phyloP scores from a whole-genome alignment of 2,797 vertebrate genomes.

The Channallabes apus region DNA sequence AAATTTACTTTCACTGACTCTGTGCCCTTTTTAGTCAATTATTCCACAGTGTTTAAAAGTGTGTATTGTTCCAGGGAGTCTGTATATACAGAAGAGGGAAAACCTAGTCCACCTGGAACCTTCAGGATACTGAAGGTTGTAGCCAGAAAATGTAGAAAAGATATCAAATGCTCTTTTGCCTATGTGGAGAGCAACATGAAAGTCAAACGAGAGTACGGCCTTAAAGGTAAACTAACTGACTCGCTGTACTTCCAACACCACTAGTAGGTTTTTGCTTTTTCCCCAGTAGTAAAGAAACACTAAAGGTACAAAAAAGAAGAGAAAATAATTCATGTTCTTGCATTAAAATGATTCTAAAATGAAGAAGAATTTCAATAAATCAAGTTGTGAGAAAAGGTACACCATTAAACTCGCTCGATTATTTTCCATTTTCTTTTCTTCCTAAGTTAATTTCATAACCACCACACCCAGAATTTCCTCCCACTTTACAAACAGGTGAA shows the following conservation, averaged over 20 bases:
- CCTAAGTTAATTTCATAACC: background rate
- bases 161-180: background rate
- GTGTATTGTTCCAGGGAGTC: background rate
- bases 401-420: background rate
- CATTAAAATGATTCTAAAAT: background rate
- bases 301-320: too few species aligned
- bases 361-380: background rate
- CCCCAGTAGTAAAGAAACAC: background rate
- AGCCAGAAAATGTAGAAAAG: background rate
- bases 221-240: background rate
- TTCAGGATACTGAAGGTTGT: background rate
- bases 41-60: background rate
- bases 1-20: background rate
- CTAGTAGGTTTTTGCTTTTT: background rate
- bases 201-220: background rate
- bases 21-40: background rate
- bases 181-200: background rate
- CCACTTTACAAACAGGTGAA: slow-evolving; percentile 32
- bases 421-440: background rate
- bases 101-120: background rate
- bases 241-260: background rate
- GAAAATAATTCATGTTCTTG: background rate
- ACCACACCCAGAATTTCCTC: slow-evolving; percentile 28
- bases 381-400: background rate
- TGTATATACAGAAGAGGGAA: background rate